Percentiles rank a stretch among this genome's conserved stretches.
Conservation (phyloP, 2,888 invertebrate genomes). For the Sialis fuliginosa region DNA sequence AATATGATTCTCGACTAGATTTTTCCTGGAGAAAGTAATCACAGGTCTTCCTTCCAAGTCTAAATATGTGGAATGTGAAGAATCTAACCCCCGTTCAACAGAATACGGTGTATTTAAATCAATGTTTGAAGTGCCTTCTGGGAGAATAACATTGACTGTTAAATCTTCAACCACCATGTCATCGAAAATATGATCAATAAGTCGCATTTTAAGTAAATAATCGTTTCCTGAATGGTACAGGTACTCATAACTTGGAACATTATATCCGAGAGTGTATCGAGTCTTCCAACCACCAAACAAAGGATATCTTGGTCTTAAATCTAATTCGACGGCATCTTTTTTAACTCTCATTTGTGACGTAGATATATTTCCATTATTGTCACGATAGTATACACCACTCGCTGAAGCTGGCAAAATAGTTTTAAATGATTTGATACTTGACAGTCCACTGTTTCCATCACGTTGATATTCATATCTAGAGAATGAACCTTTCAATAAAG, state of each 20-base stretch:
- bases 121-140: conserved; percentile 78
- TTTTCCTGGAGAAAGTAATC: conserved; percentile 58
- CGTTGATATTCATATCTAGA: conserved; percentile 96
- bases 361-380: conserved; percentile 98
- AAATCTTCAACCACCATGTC: conserved; percentile 90
- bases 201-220: conserved; percentile 76
- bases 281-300: conserved; percentile 99
- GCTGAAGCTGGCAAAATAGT: conserved; percentile 76
- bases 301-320: conserved; percentile 91
- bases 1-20: conserved; percentile 92
- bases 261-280: conserved; percentile 91
- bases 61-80: conserved; percentile 78
- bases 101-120: conserved; percentile 67
- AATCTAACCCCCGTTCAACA: conserved; percentile 55
- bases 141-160: conserved; percentile 75
- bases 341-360: conserved; percentile 81
- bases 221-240: conserved; percentile 63
- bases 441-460: conserved; percentile 70
- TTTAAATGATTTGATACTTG: conserved; percentile 84
- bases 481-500: conserved; percentile 82
- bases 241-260: conserved; percentile 94
- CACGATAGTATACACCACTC: conserved; percentile 89
- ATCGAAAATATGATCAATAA: conserved; percentile 94
- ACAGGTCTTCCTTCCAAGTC: conserved; percentile 90
- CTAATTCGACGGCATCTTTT: conserved; percentile 87